A percentile compares a stretch with the other conserved stretches of the same genome.
These are phyloP conservation scores for Eucidaris tribuloides DNA, from an alignment of 35 echinoderm and acorn worm species.

Conservation along the genomic window DNA sequence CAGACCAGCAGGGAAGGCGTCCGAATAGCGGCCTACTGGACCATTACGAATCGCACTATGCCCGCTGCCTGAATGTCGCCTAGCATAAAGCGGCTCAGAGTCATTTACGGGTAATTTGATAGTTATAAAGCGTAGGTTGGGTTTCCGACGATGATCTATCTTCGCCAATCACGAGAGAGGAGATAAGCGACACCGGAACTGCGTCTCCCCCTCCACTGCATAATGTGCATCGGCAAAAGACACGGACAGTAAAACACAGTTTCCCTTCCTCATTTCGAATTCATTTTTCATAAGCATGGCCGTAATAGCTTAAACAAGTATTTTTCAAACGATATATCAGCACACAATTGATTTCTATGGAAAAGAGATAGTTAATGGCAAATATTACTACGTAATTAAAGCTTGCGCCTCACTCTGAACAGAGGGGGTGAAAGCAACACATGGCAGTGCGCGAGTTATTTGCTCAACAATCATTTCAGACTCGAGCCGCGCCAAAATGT, in stretches of 20 bases:
- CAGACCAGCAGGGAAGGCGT: background rate
- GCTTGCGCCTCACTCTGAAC: background rate
- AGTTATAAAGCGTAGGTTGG: constrained; percentile 86
- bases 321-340: background rate
- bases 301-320: too few species aligned
- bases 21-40: constrained; percentile 36
- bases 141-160: constrained; percentile 83
- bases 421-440: constrained; percentile 70
- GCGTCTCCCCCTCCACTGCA: constrained; percentile 17
- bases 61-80: constrained; percentile 52
- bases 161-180: constrained; percentile 81
- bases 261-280: background rate
- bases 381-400: background rate
- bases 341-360: constrained; percentile 1
- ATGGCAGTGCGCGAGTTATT: constrained; percentile 87
- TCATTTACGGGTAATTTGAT: constrained; percentile 91
- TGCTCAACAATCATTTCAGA: constrained; percentile 99
- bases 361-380: background rate
- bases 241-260: background rate
- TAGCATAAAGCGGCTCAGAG: constrained; percentile 54
- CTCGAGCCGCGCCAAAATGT: constrained; percentile 97
- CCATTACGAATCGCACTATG: constrained; percentile 36
- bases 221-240: background rate
- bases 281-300: background rate
- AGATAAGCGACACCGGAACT: constrained; percentile 70